These are phyloP conservation scores for Hyperopisus bebe DNA, from an alignment of 2,113 vertebrate species.

Conservation along the genomic window DNA sequence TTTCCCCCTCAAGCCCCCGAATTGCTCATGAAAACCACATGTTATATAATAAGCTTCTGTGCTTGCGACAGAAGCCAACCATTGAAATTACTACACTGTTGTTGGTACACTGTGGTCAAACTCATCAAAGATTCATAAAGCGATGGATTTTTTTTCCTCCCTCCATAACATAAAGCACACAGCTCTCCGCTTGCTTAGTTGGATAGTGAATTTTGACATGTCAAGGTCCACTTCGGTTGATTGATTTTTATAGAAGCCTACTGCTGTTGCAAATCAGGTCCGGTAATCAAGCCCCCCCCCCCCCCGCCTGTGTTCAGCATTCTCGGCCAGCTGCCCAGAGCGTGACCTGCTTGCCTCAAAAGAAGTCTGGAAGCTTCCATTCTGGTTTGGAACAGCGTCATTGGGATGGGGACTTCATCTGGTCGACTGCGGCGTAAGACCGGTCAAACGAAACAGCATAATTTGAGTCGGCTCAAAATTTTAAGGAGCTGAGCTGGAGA, in stretches of 20 bases:
- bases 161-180: neutral
- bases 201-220: neutral
- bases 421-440: too few species aligned
- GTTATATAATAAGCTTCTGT: neutral
- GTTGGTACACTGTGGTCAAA: neutral
- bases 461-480: neutral
- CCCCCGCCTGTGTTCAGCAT: neutral
- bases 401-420: neutral
- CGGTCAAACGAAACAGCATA: neutral
- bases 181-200: neutral
- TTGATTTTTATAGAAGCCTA: neutral
- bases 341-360: neutral
- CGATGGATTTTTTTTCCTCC: neutral
- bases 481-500: neutral
- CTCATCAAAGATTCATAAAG: neutral
- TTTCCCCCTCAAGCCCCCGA: neutral
- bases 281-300: neutral
- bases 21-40: neutral
- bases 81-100: neutral
- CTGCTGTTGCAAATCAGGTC: neutral
- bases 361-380: neutral
- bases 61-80: neutral
- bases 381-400: neutral
- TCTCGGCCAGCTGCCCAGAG: neutral
- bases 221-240: neutral